A percentile compares a stretch with the other conserved stretches of the same genome.
Evolutionary conservation across 2,888 invertebrate species (phyloP).

Genomic region (Andrena camellia): DNA sequence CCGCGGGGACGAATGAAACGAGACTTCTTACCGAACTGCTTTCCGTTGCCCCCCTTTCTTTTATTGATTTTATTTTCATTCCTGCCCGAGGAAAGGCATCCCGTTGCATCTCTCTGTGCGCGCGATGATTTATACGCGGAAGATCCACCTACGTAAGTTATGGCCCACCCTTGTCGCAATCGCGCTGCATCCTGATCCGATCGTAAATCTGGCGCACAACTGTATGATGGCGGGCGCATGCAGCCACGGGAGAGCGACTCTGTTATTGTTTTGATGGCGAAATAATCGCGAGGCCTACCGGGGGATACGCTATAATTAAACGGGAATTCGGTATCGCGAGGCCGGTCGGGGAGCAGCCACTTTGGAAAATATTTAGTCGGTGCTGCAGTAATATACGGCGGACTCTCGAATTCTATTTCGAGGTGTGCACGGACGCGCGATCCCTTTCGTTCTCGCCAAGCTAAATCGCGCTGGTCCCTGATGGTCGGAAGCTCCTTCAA

Average conservation of each 20-base stretch:
- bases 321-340: constrained; percentile 46
- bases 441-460: constrained; percentile 16
- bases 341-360: constrained; percentile 22
- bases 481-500: not conserved
- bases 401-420: constrained; percentile 39
- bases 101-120: constrained; percentile 51
- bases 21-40: constrained; percentile 45
- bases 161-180: constrained; percentile 71
- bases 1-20: constrained; percentile 19
- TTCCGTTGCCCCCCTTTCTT: constrained; percentile 1
- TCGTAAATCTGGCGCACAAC: constrained; percentile 64
- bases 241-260: constrained; percentile 31
- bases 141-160: constrained; percentile 75
- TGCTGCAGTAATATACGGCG: constrained; percentile 23
- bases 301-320: constrained; percentile 66
- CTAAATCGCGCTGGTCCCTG: not conserved
- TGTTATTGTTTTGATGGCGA: constrained; percentile 69
- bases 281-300: constrained; percentile 56
- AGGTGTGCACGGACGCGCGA: constrained; percentile 2
- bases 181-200: constrained; percentile 67
- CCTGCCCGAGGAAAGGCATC: constrained; percentile 44
- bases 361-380: constrained; percentile 65
- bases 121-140: constrained; percentile 74
- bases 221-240: constrained; percentile 17
- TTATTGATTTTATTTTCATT: constrained; percentile 57